Evolutionary conservation across 2,113 vertebrate genomes (phyloP), one percentile per base, ranked within the genome.

Genomic region (Haemorhous mexicanus): DNA sequence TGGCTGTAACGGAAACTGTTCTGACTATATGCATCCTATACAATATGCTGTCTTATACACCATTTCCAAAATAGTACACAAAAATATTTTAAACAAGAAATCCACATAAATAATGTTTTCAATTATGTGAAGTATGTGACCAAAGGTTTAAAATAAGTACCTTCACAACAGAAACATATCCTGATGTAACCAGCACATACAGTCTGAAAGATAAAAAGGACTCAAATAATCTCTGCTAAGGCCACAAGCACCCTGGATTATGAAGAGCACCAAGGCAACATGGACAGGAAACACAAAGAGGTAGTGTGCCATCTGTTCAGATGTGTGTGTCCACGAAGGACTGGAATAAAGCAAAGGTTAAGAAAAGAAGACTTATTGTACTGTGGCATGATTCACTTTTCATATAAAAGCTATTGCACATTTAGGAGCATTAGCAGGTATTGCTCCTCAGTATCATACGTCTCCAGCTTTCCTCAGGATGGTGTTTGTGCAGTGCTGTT

Each of bases 151-250:
- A 98, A 98, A 98, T 93, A 98, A 98, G 98, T 96, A 98, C 96
- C 97, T 96, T 97, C 97, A 98, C 93, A 98, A 98, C 96, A 98
- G 97, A 98, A 98, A 96, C 62, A 95, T 94, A 97, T 97, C 97
- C 98, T 97, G 98, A 99, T 99, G 98, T 98, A 99, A 98, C 99
- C 98, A 98, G 99, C 98, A 99, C 98, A 99, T 99, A 98, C 97
- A 98, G 98, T 98, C 96, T 97, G 97, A 97, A 98, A 97, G 80
- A 92, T 35, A 97, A 96, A 97, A 91, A 81, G 96, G 86, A 96
- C 89, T 92, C 93, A 62, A 93, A 97, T 88, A 93, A 87, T 94
- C 59, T 96, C 94, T 62, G 89, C 15, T 90, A 94, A 90, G 96
- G 97, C 98, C 97, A 97, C 96, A 94, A 98, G 98, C 97, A 98